Conservation (phyloP, 1,140 invertebrate species). For the Cotesia chilonis region DNA sequence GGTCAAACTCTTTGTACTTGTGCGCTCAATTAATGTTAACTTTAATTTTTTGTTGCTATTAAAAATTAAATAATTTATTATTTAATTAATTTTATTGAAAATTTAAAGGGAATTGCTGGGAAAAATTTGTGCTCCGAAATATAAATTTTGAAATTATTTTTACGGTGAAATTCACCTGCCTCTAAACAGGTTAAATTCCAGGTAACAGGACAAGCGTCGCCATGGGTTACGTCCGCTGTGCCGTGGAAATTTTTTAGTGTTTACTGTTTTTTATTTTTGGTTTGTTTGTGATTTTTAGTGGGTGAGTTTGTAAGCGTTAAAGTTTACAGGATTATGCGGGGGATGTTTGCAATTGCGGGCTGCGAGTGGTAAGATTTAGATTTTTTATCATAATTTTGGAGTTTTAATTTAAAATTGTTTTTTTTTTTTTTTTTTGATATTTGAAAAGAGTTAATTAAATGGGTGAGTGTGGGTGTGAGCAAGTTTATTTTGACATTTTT, state of each 20-base stretch:
- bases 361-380: neutral
- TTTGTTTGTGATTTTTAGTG: neutral
- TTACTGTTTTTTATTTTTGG: constrained; percentile 19
- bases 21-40: neutral
- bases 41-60: neutral
- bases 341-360: neutral
- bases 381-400: no score
- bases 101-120: neutral
- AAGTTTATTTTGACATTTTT: no score
- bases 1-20: constrained; percentile 19
- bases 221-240: constrained; percentile 57
- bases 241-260: constrained; percentile 46
- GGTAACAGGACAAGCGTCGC: constrained; percentile 41
- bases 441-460: no score
- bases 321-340: neutral
- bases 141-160: constrained; percentile 6
- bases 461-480: no score
- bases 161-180: neutral
- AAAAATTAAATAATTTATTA: neutral
- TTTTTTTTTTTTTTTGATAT: no score
- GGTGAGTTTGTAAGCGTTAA: neutral
- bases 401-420: no score
- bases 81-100: neutral
- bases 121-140: no score
- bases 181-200: constrained; percentile 36